These are phyloP conservation scores for Pelodytes ibericus DNA, from an alignment of 2,797 vertebrate genomes.

Conservation along the genomic window DNA sequence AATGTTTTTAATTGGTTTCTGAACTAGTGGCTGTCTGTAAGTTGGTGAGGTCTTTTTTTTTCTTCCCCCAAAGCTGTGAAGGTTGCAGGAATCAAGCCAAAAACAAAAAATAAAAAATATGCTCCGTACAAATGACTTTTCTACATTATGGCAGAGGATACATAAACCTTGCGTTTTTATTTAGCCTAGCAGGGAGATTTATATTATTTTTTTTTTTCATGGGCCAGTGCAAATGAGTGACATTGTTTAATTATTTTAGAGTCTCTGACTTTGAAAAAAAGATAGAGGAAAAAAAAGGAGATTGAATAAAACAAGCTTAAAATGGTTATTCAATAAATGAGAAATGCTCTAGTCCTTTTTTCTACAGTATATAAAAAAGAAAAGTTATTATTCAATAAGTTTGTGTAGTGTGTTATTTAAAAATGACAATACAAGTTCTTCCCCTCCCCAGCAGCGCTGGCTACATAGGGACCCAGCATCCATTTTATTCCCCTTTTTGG, in stretches of 20 bases:
- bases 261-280: constrained; percentile 58
- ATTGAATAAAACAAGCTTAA: neutral
- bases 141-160: neutral
- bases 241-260: constrained; percentile 57
- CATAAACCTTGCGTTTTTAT: constrained; percentile 11
- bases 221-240: constrained; percentile 13
- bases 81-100: neutral
- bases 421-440: no score
- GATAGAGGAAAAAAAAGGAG: neutral
- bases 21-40: neutral
- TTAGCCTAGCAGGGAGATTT: neutral
- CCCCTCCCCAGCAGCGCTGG: no score
- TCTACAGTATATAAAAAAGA: no score
- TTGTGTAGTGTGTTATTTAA: no score
- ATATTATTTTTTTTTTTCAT: constrained; percentile 29
- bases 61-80: neutral
- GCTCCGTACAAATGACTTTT: constrained; percentile 13
- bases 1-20: constrained; percentile 40
- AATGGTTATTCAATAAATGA: no score
- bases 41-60: no score
- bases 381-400: no score
- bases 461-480: no score
- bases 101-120: constrained; percentile 39
- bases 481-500: no score
- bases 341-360: no score